Conservation (phyloP, 2,113 vertebrate genomes). For the Python bivittatus region DNA sequence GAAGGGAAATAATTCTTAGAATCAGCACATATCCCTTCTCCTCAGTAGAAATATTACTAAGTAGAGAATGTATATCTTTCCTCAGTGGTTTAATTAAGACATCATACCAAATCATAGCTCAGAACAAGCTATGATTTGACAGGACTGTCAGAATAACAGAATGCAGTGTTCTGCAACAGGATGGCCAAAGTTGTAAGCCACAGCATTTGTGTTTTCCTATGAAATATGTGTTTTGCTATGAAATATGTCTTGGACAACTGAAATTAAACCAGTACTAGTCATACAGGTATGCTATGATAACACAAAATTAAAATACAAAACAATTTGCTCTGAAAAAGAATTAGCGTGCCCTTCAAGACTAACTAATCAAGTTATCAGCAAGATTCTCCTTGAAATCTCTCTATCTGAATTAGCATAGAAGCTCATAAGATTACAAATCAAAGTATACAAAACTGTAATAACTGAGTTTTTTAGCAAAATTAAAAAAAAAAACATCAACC, state of each 20-base stretch:
- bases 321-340: background rate
- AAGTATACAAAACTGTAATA: background rate
- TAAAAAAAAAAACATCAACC: background rate
- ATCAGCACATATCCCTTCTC: background rate
- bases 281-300: background rate
- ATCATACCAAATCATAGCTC: background rate
- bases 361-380: background rate
- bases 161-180: background rate
- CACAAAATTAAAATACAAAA: background rate
- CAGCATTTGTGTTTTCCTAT: background rate
- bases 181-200: background rate
- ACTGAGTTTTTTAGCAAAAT: background rate
- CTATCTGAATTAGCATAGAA: background rate
- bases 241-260: background rate
- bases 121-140: background rate
- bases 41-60: background rate
- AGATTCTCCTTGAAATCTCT: background rate
- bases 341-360: background rate
- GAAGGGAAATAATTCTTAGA: background rate
- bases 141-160: background rate
- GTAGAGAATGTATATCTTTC: background rate
- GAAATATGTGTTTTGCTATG: background rate
- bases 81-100: background rate
- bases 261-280: background rate
- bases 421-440: background rate